These are phyloP conservation scores for Staurois parvus DNA, from an alignment of 2,797 vertebrate genomes.

Conservation along the genomic window DNA sequence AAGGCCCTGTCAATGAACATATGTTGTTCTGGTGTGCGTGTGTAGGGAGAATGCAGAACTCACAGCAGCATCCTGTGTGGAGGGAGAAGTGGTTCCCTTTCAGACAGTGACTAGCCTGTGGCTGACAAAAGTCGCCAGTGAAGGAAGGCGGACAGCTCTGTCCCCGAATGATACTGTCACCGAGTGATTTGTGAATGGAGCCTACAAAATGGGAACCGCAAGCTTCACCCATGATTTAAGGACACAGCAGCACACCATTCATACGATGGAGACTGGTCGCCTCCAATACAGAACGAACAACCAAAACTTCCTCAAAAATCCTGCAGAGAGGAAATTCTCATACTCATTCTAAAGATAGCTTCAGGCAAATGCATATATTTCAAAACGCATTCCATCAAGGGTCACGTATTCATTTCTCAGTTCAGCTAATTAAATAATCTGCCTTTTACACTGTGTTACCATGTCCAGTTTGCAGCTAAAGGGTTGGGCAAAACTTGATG, in stretches of 20 bases:
- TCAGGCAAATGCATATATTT: too few species aligned
- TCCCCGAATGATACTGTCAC: background rate
- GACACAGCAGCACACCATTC: background rate
- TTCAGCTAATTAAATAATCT: too few species aligned
- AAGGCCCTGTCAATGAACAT: too few species aligned
- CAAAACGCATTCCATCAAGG: too few species aligned
- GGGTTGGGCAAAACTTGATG: too few species aligned
- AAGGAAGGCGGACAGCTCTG: background rate
- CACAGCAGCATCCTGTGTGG: constrained; percentile 6
- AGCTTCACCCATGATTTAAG: background rate
- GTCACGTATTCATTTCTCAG: too few species aligned
- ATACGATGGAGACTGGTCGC: background rate
- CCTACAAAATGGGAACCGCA: constrained; percentile 3
- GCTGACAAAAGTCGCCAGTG: background rate
- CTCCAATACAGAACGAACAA: background rate
- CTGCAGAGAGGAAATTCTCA: too few species aligned
- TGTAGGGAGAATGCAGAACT: constrained; percentile 12
- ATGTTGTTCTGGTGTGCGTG: constrained; percentile 10
- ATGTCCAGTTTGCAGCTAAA: too few species aligned
- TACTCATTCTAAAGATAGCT: too few species aligned
- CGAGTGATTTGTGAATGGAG: constrained; percentile 11
- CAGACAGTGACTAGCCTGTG: constrained; percentile 15
- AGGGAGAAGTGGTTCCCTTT: constrained; percentile 22
- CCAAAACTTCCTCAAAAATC: background rate
- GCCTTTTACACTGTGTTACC: too few species aligned